phyloP scores from a whole-genome alignment of 2,113 vertebrate species.

The Phasianus colchicus region DNA sequence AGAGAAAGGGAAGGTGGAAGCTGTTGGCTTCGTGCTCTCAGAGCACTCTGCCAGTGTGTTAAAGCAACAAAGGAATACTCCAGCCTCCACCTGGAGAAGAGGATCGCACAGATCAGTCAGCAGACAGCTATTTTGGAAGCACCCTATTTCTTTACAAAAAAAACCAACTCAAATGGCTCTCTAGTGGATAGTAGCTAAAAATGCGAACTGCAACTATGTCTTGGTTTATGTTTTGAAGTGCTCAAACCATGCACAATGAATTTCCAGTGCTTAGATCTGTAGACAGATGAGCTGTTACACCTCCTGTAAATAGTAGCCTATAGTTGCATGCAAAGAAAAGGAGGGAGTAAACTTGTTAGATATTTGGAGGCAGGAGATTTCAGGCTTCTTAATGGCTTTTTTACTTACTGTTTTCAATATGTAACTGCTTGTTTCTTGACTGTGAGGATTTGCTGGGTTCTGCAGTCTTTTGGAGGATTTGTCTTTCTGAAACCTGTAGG shows the following conservation, averaged over 20 bases:
- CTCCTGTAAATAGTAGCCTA: not conserved
- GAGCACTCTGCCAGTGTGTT: not conserved
- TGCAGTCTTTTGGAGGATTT: not conserved
- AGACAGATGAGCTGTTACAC: not conserved
- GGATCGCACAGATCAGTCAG: not conserved
- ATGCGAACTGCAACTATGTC: rapidly evolving
- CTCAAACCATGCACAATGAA: not conserved
- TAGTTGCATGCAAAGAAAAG: not conserved
- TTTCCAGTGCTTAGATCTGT: not conserved
- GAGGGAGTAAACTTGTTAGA: not conserved
- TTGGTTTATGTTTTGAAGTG: not conserved
- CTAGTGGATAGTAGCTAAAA: not conserved
- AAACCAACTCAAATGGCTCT: not conserved
- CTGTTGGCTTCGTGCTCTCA: not conserved
- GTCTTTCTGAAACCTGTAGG: not conserved
- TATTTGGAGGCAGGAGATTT: not conserved
- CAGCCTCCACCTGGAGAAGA: not conserved
- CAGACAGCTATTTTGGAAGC: not conserved
- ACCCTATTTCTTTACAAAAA: not conserved
- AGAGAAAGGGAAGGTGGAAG: not conserved
- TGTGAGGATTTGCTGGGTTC: not conserved
- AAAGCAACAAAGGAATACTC: not conserved
- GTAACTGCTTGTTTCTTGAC: not conserved
- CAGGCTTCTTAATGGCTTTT: not conserved
- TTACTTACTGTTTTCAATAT: not conserved